Evolutionary conservation across 2,888 invertebrate genomes (phyloP).

Genomic region (Scaptomyza flava): DNA sequence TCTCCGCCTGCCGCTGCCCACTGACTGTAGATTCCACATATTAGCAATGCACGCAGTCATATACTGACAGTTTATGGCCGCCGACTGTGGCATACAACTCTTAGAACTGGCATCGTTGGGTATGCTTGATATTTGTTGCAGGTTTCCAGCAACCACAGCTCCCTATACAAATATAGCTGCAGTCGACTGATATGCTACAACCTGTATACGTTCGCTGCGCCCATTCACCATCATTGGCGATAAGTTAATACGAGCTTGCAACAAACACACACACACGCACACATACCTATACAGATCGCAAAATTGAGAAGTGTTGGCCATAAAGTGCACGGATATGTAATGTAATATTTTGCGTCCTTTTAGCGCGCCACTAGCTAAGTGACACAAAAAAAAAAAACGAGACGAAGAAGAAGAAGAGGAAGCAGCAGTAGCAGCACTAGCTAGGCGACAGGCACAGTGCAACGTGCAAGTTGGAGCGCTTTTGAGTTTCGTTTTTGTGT

Average conservation of each 20-base stretch:
- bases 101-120: conserved; percentile 29
- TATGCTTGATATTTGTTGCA: conserved; percentile 53
- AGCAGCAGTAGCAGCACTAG: conserved; percentile 6
- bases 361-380: conserved; percentile 73
- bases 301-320: conserved; percentile 42
- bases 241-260: conserved; percentile 42
- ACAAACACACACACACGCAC: conserved; percentile 1
- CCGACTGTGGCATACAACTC: conserved; percentile 31
- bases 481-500: background rate
- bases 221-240: conserved; percentile 28
- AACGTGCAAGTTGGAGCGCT: conserved; percentile 11
- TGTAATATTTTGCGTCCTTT: conserved; percentile 78
- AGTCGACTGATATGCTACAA: no score
- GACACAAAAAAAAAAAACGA: conserved; percentile 54
- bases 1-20: background rate
- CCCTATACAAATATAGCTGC: no score
- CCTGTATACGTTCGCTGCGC: no score
- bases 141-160: conserved; percentile 22
- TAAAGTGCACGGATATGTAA: conserved; percentile 78
- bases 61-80: conserved; percentile 27
- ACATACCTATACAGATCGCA: background rate
- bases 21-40: conserved; percentile 4
- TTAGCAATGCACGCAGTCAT: conserved; percentile 38
- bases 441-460: conserved; percentile 27
- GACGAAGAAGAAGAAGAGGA: conserved; percentile 1